Conservation (phyloP, 2,888 invertebrate genomes). For the Odontocolon sp. region DNA sequence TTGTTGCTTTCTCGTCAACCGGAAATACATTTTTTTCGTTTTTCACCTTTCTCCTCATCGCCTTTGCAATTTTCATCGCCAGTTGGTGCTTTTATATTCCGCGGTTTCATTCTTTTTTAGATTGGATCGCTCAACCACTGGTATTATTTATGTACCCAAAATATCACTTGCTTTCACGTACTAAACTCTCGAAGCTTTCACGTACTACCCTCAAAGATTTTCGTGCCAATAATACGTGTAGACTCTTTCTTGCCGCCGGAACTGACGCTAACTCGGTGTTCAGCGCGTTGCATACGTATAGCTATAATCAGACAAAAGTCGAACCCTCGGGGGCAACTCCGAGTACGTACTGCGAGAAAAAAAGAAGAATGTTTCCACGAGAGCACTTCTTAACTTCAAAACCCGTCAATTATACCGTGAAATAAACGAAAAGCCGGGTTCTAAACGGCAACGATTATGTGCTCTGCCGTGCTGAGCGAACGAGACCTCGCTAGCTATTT, state of each 20-base stretch:
- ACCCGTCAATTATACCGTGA: slow-evolving; percentile 58
- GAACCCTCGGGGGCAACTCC: slow-evolving; percentile 29
- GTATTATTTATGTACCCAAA: not conserved
- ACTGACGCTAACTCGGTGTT: slow-evolving; percentile 19
- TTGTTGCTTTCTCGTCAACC: slow-evolving; percentile 34
- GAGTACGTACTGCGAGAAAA: slow-evolving; percentile 7
- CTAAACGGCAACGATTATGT: slow-evolving; percentile 40
- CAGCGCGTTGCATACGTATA: slow-evolving; percentile 25
- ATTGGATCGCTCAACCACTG: not conserved
- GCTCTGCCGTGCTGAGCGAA: not conserved
- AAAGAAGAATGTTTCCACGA: slow-evolving; percentile 8
- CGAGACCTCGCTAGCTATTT: not conserved
- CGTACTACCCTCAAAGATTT: not conserved
- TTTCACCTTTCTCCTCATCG: not conserved
- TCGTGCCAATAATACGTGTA: slow-evolving; percentile 7
- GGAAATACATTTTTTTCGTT: slow-evolving; percentile 43
- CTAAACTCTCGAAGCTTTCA: not conserved
- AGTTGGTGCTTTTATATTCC: not conserved
- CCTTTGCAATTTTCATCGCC: not conserved
- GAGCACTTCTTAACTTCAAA: slow-evolving; percentile 34
- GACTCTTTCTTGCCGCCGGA: slow-evolving; percentile 8
- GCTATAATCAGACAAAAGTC: slow-evolving; percentile 52
- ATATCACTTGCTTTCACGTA: not conserved
- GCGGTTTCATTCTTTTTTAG: not conserved
- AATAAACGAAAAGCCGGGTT: slow-evolving; percentile 52